These are phyloP conservation scores for Grammomys surdaster DNA, from an alignment of 2,113 vertebrate species.

Conservation along the genomic window DNA sequence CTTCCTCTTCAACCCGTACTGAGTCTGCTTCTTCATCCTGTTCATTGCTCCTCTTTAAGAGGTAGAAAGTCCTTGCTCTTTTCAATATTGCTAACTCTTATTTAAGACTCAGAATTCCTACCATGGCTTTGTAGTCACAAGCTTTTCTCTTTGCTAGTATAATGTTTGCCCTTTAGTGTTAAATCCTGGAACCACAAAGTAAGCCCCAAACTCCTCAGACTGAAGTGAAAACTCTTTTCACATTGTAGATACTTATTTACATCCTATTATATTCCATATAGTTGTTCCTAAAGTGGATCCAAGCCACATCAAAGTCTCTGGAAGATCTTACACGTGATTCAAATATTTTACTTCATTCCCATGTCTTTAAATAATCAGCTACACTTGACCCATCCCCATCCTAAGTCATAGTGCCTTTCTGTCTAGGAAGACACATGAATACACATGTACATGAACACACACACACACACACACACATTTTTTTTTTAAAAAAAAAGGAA, in stretches of 20 bases:
- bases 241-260: neutral
- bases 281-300: neutral
- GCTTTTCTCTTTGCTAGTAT: neutral
- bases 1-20: neutral
- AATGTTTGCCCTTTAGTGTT: neutral
- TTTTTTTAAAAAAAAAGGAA: neutral
- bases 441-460: fast-evolving
- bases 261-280: neutral
- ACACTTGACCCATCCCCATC: neutral
- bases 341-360: neutral
- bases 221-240: neutral
- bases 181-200: neutral
- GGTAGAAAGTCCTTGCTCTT: neutral
- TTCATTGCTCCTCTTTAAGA: neutral
- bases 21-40: neutral
- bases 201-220: neutral
- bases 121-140: neutral
- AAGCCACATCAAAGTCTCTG: neutral
- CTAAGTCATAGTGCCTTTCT: neutral
- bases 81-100: neutral
- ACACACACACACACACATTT: too few relatives aligned
- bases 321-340: neutral
- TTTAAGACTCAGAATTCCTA: neutral
- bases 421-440: neutral
- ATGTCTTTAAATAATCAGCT: neutral